Evolutionary conservation across 1,140 invertebrate genomes (phyloP).

Genomic region (Platorchestia sp.): DNA sequence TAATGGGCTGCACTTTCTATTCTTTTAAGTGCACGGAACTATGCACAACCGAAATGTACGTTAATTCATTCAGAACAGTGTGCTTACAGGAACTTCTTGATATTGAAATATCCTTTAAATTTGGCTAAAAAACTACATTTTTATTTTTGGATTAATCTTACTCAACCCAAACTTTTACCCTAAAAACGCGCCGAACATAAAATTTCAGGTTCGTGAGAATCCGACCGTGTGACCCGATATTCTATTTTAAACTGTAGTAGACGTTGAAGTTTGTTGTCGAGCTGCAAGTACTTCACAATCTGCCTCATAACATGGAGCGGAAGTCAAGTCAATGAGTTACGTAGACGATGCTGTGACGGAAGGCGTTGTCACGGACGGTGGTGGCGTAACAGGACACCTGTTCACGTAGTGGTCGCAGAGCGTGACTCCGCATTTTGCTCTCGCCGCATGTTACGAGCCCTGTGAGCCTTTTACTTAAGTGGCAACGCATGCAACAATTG

Average conservation of each 20-base stretch:
- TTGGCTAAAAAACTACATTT: background rate
- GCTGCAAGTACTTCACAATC: background rate
- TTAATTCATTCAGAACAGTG: background rate
- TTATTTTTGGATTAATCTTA: background rate
- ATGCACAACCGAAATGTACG: background rate
- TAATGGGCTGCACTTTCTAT: no score
- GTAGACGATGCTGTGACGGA: background rate
- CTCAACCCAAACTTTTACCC: background rate
- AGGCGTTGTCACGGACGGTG: background rate
- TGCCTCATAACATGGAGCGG: background rate
- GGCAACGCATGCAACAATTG: background rate
- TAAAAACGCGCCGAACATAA: background rate
- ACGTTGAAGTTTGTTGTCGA: background rate
- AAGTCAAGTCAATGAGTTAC: background rate
- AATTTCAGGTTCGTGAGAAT: background rate
- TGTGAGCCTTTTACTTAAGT: background rate
- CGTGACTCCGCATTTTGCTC: background rate
- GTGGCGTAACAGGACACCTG: background rate
- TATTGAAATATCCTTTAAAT: background rate
- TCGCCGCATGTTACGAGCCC: background rate
- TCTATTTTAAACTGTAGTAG: no score
- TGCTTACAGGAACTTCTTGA: background rate
- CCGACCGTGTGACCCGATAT: no score
- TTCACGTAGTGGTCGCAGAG: background rate
- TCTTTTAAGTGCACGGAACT: no score